Evolutionary conservation across 2,797 vertebrate species (phyloP), one percentile per base, ranked within the genome.

Genomic region (Pogonophryne albipinna): DNA sequence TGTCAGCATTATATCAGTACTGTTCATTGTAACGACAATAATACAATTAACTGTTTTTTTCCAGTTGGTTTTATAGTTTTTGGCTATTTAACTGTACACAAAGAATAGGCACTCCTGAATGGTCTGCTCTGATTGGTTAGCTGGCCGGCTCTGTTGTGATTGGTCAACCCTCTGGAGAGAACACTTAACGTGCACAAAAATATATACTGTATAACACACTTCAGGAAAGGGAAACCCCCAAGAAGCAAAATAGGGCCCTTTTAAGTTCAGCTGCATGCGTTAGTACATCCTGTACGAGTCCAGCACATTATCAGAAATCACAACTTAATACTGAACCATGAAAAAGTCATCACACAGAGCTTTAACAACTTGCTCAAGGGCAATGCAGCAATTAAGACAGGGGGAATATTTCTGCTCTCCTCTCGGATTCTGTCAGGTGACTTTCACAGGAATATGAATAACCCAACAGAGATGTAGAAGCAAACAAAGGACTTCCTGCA

Each of bases 401-500:
- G 12, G 50, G 31, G 8, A 60, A 52, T 51, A 27, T 45, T 62
- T 65, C 59, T 46, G 47, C 61, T 62, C 41, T 79, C 47, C 41
- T 64, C 56, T 50, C 62, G 46, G 14, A 16, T 70, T 41, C 63
- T 13, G 46, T 74, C 62, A 38, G 71, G 74, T 78, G 79, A 79
- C 68, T 70, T 53, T 31, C 74, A 71, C 78, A 58, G 34, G 63
- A 61, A 1, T 44, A 66, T 83, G 72, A 82, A 82, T 80, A 74
- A 83, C 80, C 66, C 64, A 73, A 60, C 77, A 74, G 78, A 17
- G 27, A 74, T 69, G 75, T 12, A 56, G 59, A 38, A 52, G 76
- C 69, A 70, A 74, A 87, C 83, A 81, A 80, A 86, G 69, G 52
- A 78, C 63, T 78, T 78, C 72, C 87, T 75, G 85, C 69, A 20